Percentiles rank a stretch among this genome's conserved stretches.
Evolutionary conservation across 2,888 invertebrate species (phyloP).

Genomic region (Meteorus colon): DNA sequence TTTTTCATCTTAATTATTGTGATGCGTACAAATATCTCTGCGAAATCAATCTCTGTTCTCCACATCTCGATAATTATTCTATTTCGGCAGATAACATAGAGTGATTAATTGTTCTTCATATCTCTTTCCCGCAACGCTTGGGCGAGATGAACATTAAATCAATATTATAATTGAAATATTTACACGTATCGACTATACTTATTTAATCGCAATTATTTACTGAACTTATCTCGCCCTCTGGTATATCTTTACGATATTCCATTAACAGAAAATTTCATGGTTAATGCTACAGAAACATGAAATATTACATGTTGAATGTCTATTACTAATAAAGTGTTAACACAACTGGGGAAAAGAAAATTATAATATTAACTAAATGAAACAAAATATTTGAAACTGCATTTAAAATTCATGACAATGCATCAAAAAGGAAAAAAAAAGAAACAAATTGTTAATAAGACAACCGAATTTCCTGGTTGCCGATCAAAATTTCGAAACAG

Average conservation of each 20-base stretch:
- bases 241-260: slow-evolving; percentile 1
- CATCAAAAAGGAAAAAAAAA: not conserved
- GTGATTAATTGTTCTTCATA: too few relatives aligned
- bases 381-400: not conserved
- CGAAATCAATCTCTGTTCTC: too few relatives aligned
- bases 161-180: slow-evolving; percentile 30
- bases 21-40: not conserved
- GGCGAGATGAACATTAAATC: not conserved
- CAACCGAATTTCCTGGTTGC: not conserved
- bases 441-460: not conserved
- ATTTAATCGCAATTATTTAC: slow-evolving; percentile 27
- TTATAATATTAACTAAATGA: not conserved
- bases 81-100: too few relatives aligned
- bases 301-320: slow-evolving; percentile 7
- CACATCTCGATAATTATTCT: too few relatives aligned
- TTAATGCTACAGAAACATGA: slow-evolving; percentile 27
- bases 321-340: not conserved
- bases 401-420: not conserved
- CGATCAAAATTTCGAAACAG: not conserved
- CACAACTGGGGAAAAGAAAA: not conserved
- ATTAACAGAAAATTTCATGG: not conserved
- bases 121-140: not conserved
- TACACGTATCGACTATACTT: slow-evolving; percentile 41
- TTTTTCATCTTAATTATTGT: slow-evolving; percentile 24
- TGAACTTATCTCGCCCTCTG: slow-evolving; percentile 18